A percentile compares a stretch with the other conserved stretches of the same genome.
Evolutionary conservation across 2,888 invertebrate species (phyloP).

Genomic region (Amphiduros pacificus): DNA sequence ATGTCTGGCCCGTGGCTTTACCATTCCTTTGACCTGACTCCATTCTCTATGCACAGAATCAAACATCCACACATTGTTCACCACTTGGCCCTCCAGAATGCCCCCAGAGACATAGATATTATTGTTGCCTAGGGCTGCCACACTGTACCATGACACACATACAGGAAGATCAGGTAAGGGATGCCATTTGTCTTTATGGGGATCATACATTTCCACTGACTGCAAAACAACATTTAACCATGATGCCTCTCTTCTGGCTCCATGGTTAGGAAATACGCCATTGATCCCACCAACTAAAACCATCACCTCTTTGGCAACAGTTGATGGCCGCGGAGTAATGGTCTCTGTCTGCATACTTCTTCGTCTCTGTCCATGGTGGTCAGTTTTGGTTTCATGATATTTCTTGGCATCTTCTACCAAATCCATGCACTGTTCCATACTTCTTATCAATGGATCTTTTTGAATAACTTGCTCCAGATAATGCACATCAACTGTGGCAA

Average conservation of each 20-base stretch:
- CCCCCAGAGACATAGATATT: constrained; percentile 55
- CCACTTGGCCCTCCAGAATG: constrained; percentile 47
- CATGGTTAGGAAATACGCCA: constrained; percentile 1
- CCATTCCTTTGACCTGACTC: constrained; percentile 44
- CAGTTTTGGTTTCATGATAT: constrained; percentile 47
- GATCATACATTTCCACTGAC: constrained; percentile 55
- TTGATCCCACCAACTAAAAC: constrained; percentile 47
- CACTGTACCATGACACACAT: constrained; percentile 47
- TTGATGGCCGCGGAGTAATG: constrained; percentile 54
- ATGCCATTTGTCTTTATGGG: constrained; percentile 53
- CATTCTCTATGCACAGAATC: constrained; percentile 49
- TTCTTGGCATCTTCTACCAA: constrained; percentile 47
- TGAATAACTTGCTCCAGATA: constrained; percentile 42
- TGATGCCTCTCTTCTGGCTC: constrained; percentile 33
- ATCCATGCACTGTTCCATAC: constrained; percentile 40
- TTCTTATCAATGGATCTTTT: constrained; percentile 41
- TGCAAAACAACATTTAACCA: constrained; percentile 42
- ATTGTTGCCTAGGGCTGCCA: constrained; percentile 45
- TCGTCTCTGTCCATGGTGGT: constrained; percentile 47
- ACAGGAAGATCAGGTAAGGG: constrained; percentile 49
- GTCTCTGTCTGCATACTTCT: constrained; percentile 47
- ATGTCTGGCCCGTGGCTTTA: constrained; percentile 53
- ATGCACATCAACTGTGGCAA: constrained; percentile 47
- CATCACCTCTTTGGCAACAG: constrained; percentile 56
- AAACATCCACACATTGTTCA: constrained; percentile 52